A percentile compares a stretch with the other conserved stretches of the same genome.
These are phyloP conservation scores for Bombus fervidus DNA, from an alignment of 1,140 invertebrate species.

Conservation along the genomic window DNA sequence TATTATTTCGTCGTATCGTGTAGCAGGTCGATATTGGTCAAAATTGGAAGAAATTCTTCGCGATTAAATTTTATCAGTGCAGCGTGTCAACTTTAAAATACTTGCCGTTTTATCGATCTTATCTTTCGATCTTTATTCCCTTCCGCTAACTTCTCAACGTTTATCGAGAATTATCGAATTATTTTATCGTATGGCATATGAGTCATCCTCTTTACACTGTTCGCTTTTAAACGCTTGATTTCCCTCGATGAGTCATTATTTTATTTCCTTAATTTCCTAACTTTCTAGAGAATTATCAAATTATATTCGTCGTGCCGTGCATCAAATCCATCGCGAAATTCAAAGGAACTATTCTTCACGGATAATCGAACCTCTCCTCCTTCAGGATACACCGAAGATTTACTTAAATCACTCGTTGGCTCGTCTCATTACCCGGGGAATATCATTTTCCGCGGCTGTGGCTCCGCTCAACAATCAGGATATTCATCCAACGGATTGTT, in stretches of 20 bases:
- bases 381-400: neutral
- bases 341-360: too few species aligned
- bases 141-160: neutral
- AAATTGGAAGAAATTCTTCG: neutral
- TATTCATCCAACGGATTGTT: slow-evolving; percentile 23
- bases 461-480: slow-evolving; percentile 5
- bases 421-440: slow-evolving; percentile 9
- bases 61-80: too few species aligned
- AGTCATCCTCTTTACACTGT: too few species aligned
- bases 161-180: neutral
- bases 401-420: neutral
- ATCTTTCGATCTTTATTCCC: neutral
- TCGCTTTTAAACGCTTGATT: too few species aligned
- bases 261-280: neutral
- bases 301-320: neutral
- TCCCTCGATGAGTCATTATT: too few species aligned
- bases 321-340: neutral
- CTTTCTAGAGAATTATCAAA: neutral
- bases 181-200: neutral
- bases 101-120: neutral
- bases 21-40: neutral
- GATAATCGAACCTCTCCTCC: neutral
- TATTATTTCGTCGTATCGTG: neutral
- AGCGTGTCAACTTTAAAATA: neutral
- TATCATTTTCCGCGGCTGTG: slow-evolving; percentile 27